These are phyloP conservation scores for Microcebus murinus DNA, from an alignment of 2,113 vertebrate species.

Conservation along the genomic window DNA sequence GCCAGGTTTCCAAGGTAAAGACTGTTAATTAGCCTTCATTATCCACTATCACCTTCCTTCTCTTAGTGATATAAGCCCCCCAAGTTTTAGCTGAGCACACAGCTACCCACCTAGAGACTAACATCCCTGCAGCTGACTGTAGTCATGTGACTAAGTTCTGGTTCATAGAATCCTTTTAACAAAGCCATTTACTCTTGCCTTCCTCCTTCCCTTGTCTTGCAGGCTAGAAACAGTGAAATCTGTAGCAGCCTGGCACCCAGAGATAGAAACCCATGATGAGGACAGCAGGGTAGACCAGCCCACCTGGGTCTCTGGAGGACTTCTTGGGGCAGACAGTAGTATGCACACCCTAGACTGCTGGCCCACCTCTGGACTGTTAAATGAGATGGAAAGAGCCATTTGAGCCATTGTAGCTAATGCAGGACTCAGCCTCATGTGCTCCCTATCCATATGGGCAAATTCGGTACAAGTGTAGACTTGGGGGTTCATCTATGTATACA, in stretches of 20 bases:
- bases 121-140: not conserved
- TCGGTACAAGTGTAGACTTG: not conserved
- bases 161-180: not conserved
- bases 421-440: not conserved
- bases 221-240: not conserved
- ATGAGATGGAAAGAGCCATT: not conserved
- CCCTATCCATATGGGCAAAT: not conserved
- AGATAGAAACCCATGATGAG: not conserved
- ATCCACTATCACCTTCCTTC: not conserved
- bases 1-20: not conserved
- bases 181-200: not conserved
- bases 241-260: not conserved
- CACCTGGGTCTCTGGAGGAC: not conserved
- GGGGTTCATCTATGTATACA: not conserved
- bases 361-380: not conserved
- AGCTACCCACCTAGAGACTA: not conserved
- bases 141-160: not conserved
- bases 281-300: not conserved
- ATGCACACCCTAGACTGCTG: too few species aligned
- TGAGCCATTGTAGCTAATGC: not conserved
- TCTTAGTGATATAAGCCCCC: not conserved
- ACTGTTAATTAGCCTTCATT: not conserved
- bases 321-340: not conserved
- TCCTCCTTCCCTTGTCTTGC: not conserved
- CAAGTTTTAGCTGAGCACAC: not conserved